These are phyloP conservation scores for Dasysyrphus albostriatus DNA, from an alignment of 2,888 invertebrate species.

Conservation along the genomic window DNA sequence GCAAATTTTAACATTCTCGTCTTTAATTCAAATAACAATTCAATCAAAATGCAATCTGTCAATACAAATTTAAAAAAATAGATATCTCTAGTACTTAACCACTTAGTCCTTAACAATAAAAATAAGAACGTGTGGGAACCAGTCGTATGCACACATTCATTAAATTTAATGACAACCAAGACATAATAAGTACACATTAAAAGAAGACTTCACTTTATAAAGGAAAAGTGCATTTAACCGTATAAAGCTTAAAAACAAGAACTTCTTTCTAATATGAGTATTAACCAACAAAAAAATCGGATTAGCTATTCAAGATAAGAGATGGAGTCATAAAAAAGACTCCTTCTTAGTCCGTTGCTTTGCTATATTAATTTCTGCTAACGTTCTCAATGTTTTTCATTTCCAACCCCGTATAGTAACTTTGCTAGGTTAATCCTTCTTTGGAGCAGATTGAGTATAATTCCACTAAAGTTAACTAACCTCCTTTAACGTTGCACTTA, in stretches of 20 bases:
- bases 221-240: too few relatives aligned
- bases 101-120: too few relatives aligned
- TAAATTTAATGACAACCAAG: too few relatives aligned
- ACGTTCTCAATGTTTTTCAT: neutral
- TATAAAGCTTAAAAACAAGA: neutral
- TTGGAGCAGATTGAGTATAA: neutral
- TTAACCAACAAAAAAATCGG: neutral
- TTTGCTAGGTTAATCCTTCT: neutral
- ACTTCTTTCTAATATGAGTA: neutral
- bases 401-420: neutral
- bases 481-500: neutral
- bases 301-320: neutral
- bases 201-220: too few relatives aligned
- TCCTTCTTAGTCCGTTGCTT: neutral
- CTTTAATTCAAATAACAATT: too few relatives aligned
- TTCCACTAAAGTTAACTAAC: constrained; percentile 3
- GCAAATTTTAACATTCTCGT: too few relatives aligned
- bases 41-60: too few relatives aligned
- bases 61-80: too few relatives aligned
- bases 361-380: neutral
- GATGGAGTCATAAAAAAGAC: neutral
- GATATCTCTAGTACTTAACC: too few relatives aligned
- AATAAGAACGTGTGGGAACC: too few relatives aligned
- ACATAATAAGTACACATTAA: too few relatives aligned
- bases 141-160: too few relatives aligned